Percentiles rank a stretch among this genome's conserved stretches.
phyloP scores from a whole-genome alignment of 1,140 invertebrate species.

The Saccostrea glomerata region DNA sequence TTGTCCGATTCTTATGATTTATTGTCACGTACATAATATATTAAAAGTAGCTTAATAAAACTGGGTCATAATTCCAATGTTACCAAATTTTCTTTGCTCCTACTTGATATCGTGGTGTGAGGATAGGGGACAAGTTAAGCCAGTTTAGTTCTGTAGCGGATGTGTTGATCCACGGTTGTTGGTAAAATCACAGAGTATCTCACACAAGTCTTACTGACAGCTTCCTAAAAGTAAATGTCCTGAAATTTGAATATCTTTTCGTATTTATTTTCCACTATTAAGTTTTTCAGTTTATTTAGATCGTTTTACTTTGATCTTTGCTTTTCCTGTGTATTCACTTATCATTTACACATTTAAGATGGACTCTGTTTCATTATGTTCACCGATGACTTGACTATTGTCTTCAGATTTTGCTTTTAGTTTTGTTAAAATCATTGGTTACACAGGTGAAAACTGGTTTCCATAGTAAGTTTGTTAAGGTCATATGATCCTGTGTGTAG shows the following conservation, averaged over 20 bases:
- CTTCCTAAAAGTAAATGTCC: constrained; percentile 1
- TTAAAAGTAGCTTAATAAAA: too few relatives aligned
- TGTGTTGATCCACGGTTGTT: constrained; percentile 36
- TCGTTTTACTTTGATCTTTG: too few relatives aligned
- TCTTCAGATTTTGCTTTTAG: background rate
- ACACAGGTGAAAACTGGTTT: constrained; percentile 30
- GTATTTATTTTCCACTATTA: too few relatives aligned
- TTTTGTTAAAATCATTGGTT: background rate
- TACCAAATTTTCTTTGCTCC: background rate
- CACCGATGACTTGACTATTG: background rate
- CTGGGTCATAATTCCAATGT: background rate
- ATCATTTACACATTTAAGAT: too few relatives aligned
- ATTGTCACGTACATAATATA: too few relatives aligned
- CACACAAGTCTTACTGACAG: background rate
- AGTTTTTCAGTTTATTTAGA: too few relatives aligned
- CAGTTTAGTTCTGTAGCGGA: constrained; percentile 20
- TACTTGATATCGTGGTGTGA: background rate
- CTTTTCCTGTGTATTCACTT: too few relatives aligned
- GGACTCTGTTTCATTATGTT: background rate
- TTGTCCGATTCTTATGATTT: too few relatives aligned
- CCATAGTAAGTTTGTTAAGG: constrained; percentile 30
- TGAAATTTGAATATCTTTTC: too few relatives aligned
- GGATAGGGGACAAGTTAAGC: constrained; percentile 34
- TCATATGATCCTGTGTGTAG: constrained; percentile 6
- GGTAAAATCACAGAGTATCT: constrained; percentile 29